phyloP scores from a whole-genome alignment of 2,888 invertebrate species.

The Chymomyza caudatula region DNA sequence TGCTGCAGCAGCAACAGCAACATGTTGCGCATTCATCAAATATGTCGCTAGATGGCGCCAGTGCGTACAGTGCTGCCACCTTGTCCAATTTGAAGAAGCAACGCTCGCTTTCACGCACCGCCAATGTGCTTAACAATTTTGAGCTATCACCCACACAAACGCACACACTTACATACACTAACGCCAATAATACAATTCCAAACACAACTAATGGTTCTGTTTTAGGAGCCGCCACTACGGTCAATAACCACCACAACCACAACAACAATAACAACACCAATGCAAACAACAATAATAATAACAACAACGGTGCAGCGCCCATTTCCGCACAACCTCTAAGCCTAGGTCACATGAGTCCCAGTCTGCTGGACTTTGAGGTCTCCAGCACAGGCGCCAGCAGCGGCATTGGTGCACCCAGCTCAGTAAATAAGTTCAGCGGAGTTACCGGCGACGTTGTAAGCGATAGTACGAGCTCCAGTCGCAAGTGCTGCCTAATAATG shows the following conservation, averaged over 20 bases:
- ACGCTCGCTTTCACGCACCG: conserved; percentile 86
- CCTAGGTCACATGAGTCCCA: conserved; percentile 77
- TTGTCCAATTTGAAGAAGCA: conserved; percentile 96
- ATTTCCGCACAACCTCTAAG: conserved; percentile 66
- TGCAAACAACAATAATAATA: conserved; percentile 39
- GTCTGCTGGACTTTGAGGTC: conserved; percentile 70
- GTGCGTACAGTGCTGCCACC: conserved; percentile 80
- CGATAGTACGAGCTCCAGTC: conserved; percentile 82
- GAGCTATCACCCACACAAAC: conserved; percentile 44
- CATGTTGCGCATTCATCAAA: conserved; percentile 47
- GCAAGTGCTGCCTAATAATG: conserved; percentile 86
- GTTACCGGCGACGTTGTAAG: conserved; percentile 88
- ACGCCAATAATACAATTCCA: not conserved
- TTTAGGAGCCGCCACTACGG: conserved; percentile 74
- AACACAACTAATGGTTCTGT: conserved; percentile 77
- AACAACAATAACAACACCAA: conserved; percentile 76
- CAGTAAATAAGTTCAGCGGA: conserved; percentile 82
- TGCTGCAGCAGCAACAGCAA: conserved; percentile 52
- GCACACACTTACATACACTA: conserved; percentile 29
- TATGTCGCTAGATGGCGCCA: conserved; percentile 57
- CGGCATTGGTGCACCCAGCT: conserved; percentile 61
- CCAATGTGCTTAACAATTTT: conserved; percentile 74
- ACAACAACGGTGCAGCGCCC: conserved; percentile 33
- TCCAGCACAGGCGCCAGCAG: conserved; percentile 41
- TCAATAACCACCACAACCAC: conserved; percentile 53